Base-by-base conservation (phyloP, 2,797 vertebrate genomes). In the Microctenopoma steveboyesi region DNA sequence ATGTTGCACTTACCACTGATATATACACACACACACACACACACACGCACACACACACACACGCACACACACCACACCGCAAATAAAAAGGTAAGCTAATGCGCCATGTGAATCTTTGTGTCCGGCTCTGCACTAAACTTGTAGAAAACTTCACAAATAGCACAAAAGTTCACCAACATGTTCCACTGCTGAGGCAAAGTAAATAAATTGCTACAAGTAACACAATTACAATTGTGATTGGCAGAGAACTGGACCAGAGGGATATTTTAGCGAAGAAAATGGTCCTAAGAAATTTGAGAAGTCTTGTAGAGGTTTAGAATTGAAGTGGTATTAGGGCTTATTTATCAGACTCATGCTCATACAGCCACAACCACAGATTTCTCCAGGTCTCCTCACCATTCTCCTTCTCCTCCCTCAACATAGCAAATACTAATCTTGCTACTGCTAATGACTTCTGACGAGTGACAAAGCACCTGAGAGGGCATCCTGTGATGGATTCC, bases 391-490 rank as follows among this genome's bases (percentile, higher is more conserved):
- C 69, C 56, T 59, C 76, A 69, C 72, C 72, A 30, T 78, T 86
- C 65, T 74, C 78, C 67, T 62, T 33, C 56, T 79, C 69, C 70
- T 50, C 74, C 69, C 78, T 84, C 66, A 53, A 69, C 75, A 74
- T 76, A 76, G 70, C 74, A 90, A 93, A 89, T 91, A 90, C 91
- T 92, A 92, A 93, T 93, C 90, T 90, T 85, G 82, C 87, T 45
- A 65, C 84, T 81, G 76, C 90, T 93, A 94, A 94, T 92, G 91
- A 93, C 87, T 92, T 94, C 86, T 92, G 92, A 92, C 81, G 81
- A 93, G 85, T 92, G 91, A 94, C 91, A 94, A 93, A 93, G 90
- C 81, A 90, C 89, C 88, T 86, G 86, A 88, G 88, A 89, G 78
- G 83, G 68, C 79, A 72, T 76, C 42, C 56, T 56, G 79, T 82